Evolutionary conservation across 2,888 invertebrate species (phyloP).

Genomic region (Aporophyla nigra): DNA sequence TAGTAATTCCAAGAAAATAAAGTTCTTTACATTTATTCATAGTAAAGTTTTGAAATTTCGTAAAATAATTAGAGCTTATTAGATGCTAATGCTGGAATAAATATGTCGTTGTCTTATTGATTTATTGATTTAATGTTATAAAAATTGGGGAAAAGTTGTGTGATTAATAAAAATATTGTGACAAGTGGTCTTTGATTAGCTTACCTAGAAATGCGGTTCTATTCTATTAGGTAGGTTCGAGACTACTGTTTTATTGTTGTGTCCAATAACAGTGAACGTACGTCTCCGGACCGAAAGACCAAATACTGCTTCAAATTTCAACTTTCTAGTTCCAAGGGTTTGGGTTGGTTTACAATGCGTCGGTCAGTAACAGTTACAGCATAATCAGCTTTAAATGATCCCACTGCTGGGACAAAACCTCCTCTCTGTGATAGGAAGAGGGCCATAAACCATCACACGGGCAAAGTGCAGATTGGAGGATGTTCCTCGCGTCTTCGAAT

Average conservation of each 20-base stretch:
- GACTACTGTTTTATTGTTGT: background rate
- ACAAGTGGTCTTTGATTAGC: background rate
- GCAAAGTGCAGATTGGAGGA: no score
- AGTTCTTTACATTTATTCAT: no score
- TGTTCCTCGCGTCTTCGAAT: no score
- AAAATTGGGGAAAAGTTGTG: background rate
- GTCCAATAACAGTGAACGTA: background rate
- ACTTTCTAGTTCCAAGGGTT: no score
- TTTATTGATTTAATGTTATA: background rate
- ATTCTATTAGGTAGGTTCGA: background rate
- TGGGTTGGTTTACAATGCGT: background rate
- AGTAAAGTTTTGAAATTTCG: no score
- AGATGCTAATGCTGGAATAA: background rate
- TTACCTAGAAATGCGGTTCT: background rate
- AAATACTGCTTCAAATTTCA: background rate
- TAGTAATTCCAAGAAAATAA: no score
- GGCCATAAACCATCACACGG: no score
- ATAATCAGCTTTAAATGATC: no score
- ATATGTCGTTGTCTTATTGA: background rate
- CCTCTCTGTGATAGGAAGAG: no score
- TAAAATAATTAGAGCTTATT: background rate
- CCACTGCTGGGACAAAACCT: no score
- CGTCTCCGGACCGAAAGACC: background rate
- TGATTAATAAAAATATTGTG: background rate
- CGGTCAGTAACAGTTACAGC: no score